phyloP scores from a whole-genome alignment of 35 echinoderm and acorn worm species.

The Lytechinus variegatus region DNA sequence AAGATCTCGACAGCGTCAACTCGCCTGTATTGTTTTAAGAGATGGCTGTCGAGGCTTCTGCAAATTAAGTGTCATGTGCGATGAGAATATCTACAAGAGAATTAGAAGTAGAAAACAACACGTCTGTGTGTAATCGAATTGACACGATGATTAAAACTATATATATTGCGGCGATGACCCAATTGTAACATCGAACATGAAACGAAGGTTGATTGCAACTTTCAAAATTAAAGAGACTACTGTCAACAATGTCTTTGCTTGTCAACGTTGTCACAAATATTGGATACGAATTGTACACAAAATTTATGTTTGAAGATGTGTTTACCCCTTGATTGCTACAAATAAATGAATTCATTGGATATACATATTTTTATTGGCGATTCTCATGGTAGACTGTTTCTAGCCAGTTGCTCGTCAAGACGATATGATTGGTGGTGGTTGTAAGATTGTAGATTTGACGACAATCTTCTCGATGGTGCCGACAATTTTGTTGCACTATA shows the following conservation, averaged over 20 bases:
- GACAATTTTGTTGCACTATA: too few species aligned
- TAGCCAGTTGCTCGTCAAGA: too few species aligned
- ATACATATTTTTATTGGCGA: not conserved
- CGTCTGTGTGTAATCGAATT: not conserved
- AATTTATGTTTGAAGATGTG: too few species aligned
- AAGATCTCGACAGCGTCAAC: slow-evolving; percentile 36
- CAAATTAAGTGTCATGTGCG: slow-evolving; percentile 10
- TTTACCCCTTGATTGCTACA: too few species aligned
- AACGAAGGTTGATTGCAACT: not conserved
- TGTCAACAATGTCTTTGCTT: not conserved
- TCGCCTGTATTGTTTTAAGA: slow-evolving; percentile 43
- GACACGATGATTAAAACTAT: slow-evolving; percentile 12
- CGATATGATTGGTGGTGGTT: too few species aligned
- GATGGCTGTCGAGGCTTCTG: not conserved
- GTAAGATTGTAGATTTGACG: too few species aligned
- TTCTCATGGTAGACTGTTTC: too few species aligned
- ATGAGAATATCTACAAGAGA: not conserved
- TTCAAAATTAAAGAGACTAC: not conserved
- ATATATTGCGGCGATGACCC: not conserved
- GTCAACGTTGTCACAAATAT: too few species aligned
- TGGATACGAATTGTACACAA: too few species aligned
- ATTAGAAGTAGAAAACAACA: slow-evolving; percentile 6
- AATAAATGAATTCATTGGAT: too few species aligned
- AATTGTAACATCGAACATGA: not conserved
- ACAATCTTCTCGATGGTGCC: too few species aligned